Evolutionary conservation across 1,140 invertebrate species (phyloP), one percentile per base, ranked within the genome.

Genomic region (Rhyacophila brunnea): DNA sequence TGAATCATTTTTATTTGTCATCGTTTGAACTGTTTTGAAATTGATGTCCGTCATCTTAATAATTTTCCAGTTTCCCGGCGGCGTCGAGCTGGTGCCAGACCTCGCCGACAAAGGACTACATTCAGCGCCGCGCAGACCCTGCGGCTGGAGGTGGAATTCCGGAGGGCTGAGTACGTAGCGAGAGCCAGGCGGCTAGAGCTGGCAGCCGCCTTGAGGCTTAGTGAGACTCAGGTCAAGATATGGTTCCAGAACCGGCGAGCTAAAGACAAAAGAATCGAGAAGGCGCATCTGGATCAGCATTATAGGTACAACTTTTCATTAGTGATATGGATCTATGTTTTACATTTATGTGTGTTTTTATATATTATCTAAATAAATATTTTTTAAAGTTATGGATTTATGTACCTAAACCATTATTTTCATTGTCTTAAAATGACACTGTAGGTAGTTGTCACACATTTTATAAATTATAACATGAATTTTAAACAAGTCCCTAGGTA

Each of bases 221-320:
- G 91, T 1, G 95, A 97, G 74, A 96, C 93, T 0, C 93, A 95
- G 78, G 94, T 96, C 47, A 96, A 96, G 77, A 96, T 96, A 59
- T 96, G 95, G 95, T 98, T 96, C 71, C 95, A 98, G 75, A 97
- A 98, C 74, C 80, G 95, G 44, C 80, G 95, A 62, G 95, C 95
- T 6, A 97, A 97, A 74, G 94, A 97, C 69, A 98, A 97, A 75
- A 80, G 95, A 45, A 93, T 98, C 56, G 94, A 98, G 70, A 97
- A 97, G 69, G 93, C 94, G 0, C 93, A 96, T 52, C 79, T 95
- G 19, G 95, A 98, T 78, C 93, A 96, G 68, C 92, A 95, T 61
- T 93, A 93, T 72, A 89, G 94, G 94, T 95, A 79, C 4, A n/a
- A n/a, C n/a, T n/a, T n/a, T n/a, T n/a, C n/a, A n/a, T n/a, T n/a